Conservation (phyloP, 2,888 invertebrate species). For the Heliothis peltigera region DNA sequence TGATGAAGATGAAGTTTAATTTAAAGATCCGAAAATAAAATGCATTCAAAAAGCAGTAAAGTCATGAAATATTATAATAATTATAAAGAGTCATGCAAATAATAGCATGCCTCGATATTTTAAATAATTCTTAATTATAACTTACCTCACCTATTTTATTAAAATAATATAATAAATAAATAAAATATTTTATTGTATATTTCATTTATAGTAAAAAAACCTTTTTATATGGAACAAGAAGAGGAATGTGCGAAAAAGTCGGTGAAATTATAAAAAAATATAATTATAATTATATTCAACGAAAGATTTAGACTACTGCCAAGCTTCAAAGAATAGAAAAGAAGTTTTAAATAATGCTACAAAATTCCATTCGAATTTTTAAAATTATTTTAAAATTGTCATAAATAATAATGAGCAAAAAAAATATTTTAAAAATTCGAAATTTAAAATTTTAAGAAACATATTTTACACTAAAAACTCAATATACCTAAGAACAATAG, state of each 20-base stretch:
- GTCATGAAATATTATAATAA: too few species aligned
- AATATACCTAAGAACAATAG: slow-evolving; percentile 13
- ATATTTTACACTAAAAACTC: slow-evolving; percentile 19
- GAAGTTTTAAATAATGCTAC: neutral
- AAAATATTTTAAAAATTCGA: slow-evolving; percentile 12
- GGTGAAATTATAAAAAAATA: slow-evolving; percentile 42
- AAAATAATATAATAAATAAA: slow-evolving; percentile 4
- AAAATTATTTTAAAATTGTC: too few species aligned
- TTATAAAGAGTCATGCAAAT: slow-evolving; percentile 38
- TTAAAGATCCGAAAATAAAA: too few species aligned
- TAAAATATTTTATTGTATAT: slow-evolving; percentile 19
- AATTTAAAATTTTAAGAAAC: slow-evolving; percentile 1
- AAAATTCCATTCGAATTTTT: slow-evolving; percentile 31
- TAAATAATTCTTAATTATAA: slow-evolving; percentile 8
- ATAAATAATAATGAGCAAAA: too few species aligned
- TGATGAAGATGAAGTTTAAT: too few species aligned
- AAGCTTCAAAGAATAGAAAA: slow-evolving; percentile 14
- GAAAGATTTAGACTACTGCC: neutral
- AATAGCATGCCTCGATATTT: slow-evolving; percentile 32
- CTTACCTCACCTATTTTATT: slow-evolving; percentile 36
- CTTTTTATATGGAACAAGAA: slow-evolving; percentile 50
- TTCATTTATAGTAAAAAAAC: slow-evolving; percentile 30
- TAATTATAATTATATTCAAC: slow-evolving; percentile 8
- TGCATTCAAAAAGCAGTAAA: too few species aligned
- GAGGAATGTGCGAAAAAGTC: slow-evolving; percentile 89